Percentiles rank a stretch among this genome's conserved stretches.
Conservation (phyloP, 2,888 invertebrate genomes). For the Drosophila cognata region DNA sequence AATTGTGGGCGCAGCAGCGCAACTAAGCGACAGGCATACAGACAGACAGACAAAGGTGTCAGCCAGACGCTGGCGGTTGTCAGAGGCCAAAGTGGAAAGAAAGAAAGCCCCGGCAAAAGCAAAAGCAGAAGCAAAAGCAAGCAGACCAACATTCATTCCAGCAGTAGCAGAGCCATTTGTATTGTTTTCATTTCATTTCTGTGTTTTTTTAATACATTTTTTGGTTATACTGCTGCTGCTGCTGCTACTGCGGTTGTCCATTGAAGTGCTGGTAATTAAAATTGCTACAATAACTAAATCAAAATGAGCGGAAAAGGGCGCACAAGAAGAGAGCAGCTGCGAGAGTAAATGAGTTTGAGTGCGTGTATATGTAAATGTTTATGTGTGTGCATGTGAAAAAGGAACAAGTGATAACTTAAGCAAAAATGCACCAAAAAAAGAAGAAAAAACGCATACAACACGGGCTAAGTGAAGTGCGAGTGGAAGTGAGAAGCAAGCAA, state of each 20-base stretch:
- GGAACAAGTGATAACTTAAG: constrained; percentile 71
- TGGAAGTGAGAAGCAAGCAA: constrained; percentile 64
- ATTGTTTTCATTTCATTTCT: constrained; percentile 66
- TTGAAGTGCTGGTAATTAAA: constrained; percentile 75
- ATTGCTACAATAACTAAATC: constrained; percentile 76
- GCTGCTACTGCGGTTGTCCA: constrained; percentile 31
- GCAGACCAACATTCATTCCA: constrained; percentile 22
- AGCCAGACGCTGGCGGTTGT: constrained; percentile 48
- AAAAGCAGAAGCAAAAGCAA: constrained; percentile 15
- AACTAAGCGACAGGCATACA: constrained; percentile 30
- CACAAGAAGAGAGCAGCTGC: constrained; percentile 33
- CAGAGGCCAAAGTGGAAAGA: constrained; percentile 65
- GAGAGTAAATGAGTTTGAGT: constrained; percentile 22
- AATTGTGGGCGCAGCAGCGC: constrained; percentile 54
- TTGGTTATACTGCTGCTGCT: constrained; percentile 23
- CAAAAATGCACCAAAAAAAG: constrained; percentile 43
- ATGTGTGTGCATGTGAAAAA: constrained; percentile 35
- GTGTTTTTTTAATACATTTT: constrained; percentile 40
- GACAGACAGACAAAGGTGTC: constrained; percentile 65
- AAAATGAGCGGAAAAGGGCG: constrained; percentile 48
- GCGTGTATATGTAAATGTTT: constrained; percentile 10
- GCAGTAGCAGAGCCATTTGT: constrained; percentile 50
- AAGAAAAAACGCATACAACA: constrained; percentile 8
- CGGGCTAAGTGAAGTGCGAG: constrained; percentile 15
- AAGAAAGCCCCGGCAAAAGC: constrained; percentile 21